phyloP scores from a whole-genome alignment of 1,140 invertebrate genomes.

The Trichonephila inaurata region DNA sequence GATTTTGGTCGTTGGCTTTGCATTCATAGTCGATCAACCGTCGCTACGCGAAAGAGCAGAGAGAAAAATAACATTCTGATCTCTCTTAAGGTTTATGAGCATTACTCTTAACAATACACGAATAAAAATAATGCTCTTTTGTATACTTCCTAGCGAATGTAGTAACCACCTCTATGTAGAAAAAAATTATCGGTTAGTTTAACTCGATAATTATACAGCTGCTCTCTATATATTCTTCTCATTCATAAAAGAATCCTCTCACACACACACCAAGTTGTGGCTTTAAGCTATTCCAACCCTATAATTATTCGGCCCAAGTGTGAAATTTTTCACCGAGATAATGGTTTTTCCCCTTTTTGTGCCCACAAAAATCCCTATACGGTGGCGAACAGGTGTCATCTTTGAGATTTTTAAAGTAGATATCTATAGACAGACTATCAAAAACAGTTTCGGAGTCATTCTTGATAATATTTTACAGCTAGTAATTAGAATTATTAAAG shows the following conservation, averaged over 20 bases:
- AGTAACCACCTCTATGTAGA: not conserved
- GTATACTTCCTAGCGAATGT: not conserved
- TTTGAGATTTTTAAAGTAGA: not conserved
- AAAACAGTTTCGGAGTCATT: too few species aligned
- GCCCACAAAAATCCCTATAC: conserved; percentile 6
- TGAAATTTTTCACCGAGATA: conserved; percentile 10
- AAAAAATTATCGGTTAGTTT: conserved; percentile 68
- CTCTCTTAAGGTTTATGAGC: not conserved
- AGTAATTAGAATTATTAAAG: too few species aligned
- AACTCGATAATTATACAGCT: conserved; percentile 64
- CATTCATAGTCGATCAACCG: conserved; percentile 25
- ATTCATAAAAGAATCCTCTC: conserved; percentile 25
- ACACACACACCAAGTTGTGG: not conserved
- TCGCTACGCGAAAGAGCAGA: not conserved
- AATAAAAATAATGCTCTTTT: conserved; percentile 21
- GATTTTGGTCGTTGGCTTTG: not conserved
- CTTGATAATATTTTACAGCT: too few species aligned
- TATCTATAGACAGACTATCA: not conserved
- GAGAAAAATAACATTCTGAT: not conserved
- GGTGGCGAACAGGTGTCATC: not conserved
- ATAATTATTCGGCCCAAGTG: conserved; percentile 43
- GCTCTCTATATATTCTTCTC: conserved; percentile 25
- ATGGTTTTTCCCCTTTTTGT: not conserved
- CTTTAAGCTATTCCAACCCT: conserved; percentile 47
- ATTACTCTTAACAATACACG: conserved; percentile 22